Evolutionary conservation across 2,113 vertebrate genomes (phyloP).

Genomic region (Nansenia antarctica): DNA sequence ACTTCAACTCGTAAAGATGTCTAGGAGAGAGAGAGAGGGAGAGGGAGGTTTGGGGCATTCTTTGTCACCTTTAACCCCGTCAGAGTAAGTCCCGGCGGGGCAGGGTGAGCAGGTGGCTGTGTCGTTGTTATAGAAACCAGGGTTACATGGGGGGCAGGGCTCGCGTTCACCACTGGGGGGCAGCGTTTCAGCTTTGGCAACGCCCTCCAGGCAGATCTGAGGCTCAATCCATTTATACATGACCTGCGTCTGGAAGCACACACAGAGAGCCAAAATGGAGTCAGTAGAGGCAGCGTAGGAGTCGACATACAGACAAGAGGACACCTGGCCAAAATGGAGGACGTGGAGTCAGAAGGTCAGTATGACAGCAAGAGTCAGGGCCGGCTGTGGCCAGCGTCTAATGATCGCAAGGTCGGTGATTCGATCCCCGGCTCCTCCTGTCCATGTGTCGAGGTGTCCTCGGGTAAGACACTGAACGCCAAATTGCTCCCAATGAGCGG

Average conservation of each 20-base stretch:
- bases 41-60: not conserved
- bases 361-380: too few relatives aligned
- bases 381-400: too few relatives aligned
- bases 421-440: too few relatives aligned
- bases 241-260: constrained; percentile 84
- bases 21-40: not conserved
- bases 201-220: constrained; percentile 88
- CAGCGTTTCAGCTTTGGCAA: constrained; percentile 75
- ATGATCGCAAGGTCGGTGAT: too few relatives aligned
- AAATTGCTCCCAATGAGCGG: too few relatives aligned
- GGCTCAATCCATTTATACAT: constrained; percentile 95
- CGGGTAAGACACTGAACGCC: too few relatives aligned
- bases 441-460: too few relatives aligned
- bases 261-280: not conserved
- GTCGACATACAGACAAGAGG: too few relatives aligned
- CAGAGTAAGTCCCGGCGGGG: constrained; percentile 84
- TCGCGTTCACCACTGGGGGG: constrained; percentile 88
- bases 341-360: not conserved
- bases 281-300: not conserved
- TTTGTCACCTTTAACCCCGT: constrained; percentile 85
- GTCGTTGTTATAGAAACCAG: constrained; percentile 92
- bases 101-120: constrained; percentile 90
- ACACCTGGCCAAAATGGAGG: not conserved
- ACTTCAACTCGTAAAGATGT: too few relatives aligned
- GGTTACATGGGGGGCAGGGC: constrained; percentile 96